Evolutionary conservation across 2,113 vertebrate species (phyloP), one percentile per base, ranked within the genome.

Genomic region (Engraulis encrasicolus): DNA sequence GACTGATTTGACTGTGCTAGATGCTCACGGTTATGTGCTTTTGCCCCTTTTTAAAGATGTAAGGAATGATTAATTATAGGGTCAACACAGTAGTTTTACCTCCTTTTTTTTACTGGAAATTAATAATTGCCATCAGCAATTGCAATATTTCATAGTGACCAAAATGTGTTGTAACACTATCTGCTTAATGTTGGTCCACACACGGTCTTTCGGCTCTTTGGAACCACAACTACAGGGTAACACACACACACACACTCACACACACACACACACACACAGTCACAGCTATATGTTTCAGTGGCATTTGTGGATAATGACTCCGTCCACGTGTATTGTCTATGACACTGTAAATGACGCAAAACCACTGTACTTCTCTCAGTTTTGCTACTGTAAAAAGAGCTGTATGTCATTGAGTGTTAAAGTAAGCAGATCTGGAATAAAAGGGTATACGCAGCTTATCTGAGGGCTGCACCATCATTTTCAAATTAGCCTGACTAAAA

Each of bases 1-100:
- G 66, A 74, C 66, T 74, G 66, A 74, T 74, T 74, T 74, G 66
- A 74, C 66, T 74, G 66, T 74, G 66, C 23, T 34, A 74, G 31
- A 34, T 31, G 7, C 7, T 31, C 2, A 15, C 15, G 11, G 6
- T 74, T 18, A 74, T 74, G 14, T 2, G 34, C 31, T 74, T 12
- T n/a, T n/a, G n/a, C 5, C 61, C 1, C 1, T 34, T 74, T 34
- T 74, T 34, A 34, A 15, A 14, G n/a, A n/a, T 7, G 14, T n/a
- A n/a, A n/a, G n/a, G n/a, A n/a, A n/a, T 34, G 17, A 74, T 31
- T 31, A 4, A 31, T 74, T 31, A 74, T 34, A 12, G 61, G 23
- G 14, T 66, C 58, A 7, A 23, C 27, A 14, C 14, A 34, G 14
- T 36, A 15, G 31, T 31, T 74, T 74, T 61, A n/a, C 27, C 27